These are phyloP conservation scores for Monoplex corrugatus DNA, from an alignment of 2,888 invertebrate genomes.

Conservation along the genomic window DNA sequence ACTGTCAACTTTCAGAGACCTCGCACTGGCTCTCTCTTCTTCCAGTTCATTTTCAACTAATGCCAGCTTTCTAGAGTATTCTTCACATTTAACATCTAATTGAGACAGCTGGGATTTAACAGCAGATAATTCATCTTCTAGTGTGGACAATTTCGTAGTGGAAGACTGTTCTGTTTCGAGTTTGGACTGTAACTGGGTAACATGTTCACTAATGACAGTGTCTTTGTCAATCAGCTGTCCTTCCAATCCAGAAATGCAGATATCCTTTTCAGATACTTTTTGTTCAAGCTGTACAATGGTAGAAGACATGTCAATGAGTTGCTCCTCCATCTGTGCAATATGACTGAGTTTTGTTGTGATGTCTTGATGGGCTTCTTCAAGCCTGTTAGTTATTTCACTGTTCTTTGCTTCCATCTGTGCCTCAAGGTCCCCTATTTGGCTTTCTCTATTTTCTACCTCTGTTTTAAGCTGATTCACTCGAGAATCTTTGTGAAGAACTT, in stretches of 20 bases:
- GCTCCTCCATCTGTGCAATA: slow-evolving; percentile 51
- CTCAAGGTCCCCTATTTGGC: slow-evolving; percentile 48
- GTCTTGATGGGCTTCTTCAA: slow-evolving; percentile 63
- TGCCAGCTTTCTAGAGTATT: background rate
- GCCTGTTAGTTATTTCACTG: slow-evolving; percentile 49
- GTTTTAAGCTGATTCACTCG: slow-evolving; percentile 42
- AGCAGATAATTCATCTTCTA: slow-evolving; percentile 40
- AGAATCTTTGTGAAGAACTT: slow-evolving; percentile 38
- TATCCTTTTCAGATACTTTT: slow-evolving; percentile 44
- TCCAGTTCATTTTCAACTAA: background rate
- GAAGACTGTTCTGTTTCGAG: slow-evolving; percentile 36
- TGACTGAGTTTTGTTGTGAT: slow-evolving; percentile 53
- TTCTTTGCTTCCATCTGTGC: background rate
- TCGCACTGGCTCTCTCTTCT: background rate
- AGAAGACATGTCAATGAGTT: slow-evolving; percentile 54
- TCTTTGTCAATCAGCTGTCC: slow-evolving; percentile 38
- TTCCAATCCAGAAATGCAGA: slow-evolving; percentile 34
- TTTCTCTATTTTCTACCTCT: slow-evolving; percentile 55
- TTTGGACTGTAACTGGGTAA: slow-evolving; percentile 20
- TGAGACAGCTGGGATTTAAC: slow-evolving; percentile 28
- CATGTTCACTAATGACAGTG: slow-evolving; percentile 22
- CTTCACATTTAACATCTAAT: background rate
- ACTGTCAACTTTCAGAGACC: background rate
- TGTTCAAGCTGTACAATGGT: slow-evolving; percentile 46
- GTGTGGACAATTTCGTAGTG: slow-evolving; percentile 4